Evolutionary conservation across 1,140 invertebrate genomes (phyloP).

Genomic region (Leptinotarsa lineolata): DNA sequence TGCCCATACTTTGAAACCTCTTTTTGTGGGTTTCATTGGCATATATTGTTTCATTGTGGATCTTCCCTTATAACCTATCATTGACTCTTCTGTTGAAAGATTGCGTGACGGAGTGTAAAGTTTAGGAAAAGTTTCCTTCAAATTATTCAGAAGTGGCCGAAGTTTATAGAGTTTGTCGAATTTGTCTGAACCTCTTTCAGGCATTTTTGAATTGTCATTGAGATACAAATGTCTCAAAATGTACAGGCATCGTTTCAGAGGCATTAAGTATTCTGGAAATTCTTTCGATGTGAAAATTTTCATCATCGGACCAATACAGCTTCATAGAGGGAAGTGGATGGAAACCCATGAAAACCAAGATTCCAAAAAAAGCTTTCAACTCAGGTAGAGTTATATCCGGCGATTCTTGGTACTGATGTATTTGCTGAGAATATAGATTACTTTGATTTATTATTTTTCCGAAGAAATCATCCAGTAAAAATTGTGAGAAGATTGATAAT

Average conservation of each 20-base stretch:
- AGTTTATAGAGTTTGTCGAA: conserved; percentile 21
- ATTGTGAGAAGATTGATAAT: not conserved
- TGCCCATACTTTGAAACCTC: conserved; percentile 51
- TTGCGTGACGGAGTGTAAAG: not conserved
- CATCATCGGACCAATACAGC: conserved; percentile 9
- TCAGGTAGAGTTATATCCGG: no score
- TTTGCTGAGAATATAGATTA: not conserved
- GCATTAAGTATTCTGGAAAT: conserved; percentile 21
- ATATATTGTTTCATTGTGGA: conserved; percentile 48
- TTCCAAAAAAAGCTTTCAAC: not conserved
- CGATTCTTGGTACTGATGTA: no score
- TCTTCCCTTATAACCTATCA: conserved; percentile 42
- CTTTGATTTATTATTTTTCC: not conserved
- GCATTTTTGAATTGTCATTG: conserved; percentile 24
- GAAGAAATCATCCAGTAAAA: not conserved
- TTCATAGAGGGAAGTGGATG: conserved; percentile 13
- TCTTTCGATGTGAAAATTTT: not conserved
- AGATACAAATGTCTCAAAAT: conserved; percentile 16
- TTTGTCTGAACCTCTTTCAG: not conserved
- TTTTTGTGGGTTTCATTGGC: conserved; percentile 50
- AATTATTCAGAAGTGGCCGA: not conserved
- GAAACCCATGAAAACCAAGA: conserved; percentile 14
- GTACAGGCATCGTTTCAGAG: conserved; percentile 6
- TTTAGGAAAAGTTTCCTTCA: not conserved
- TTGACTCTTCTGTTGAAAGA: not conserved